phyloP scores from a whole-genome alignment of 1,140 invertebrate species.

The Glomeris maerens region DNA sequence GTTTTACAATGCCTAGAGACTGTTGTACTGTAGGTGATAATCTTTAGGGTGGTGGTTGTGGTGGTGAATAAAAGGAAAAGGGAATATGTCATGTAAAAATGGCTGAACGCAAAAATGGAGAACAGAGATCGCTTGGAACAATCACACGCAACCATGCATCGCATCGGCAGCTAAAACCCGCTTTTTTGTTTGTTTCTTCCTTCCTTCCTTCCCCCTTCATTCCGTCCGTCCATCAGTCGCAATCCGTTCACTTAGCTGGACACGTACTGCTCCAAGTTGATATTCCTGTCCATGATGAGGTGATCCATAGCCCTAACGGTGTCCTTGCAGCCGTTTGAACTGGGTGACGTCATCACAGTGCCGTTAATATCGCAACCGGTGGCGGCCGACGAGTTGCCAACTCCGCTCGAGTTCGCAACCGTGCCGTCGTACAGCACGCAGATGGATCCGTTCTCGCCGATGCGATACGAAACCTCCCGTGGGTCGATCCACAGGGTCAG shows the following conservation, averaged over 20 bases:
- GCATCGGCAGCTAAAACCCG: too few relatives aligned
- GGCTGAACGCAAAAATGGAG: too few relatives aligned
- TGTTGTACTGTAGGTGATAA: too few relatives aligned
- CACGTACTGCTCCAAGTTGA: conserved; percentile 22
- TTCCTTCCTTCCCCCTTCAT: too few relatives aligned
- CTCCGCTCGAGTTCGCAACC: not conserved
- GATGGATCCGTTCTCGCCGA: conserved; percentile 55
- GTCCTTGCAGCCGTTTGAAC: conserved; percentile 20
- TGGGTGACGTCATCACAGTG: not conserved
- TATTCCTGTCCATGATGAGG: conserved; percentile 22
- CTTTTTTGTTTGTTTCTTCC: too few relatives aligned
- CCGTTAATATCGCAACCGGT: not conserved
- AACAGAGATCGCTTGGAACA: too few relatives aligned
- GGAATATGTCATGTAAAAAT: too few relatives aligned
- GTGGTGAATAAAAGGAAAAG: too few relatives aligned
- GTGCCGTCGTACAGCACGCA: conserved; percentile 41
- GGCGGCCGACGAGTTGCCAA: conserved; percentile 4
- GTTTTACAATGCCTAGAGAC: too few relatives aligned
- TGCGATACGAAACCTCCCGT: conserved; percentile 47
- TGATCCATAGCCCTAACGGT: conserved; percentile 17
- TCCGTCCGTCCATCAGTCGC: too few relatives aligned
- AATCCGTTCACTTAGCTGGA: conserved; percentile 25
- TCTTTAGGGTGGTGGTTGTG: too few relatives aligned
- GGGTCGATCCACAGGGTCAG: conserved; percentile 56
- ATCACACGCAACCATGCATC: too few relatives aligned